phyloP scores from a whole-genome alignment of 2,888 invertebrate species.

The Nephrotoma appendiculata region DNA sequence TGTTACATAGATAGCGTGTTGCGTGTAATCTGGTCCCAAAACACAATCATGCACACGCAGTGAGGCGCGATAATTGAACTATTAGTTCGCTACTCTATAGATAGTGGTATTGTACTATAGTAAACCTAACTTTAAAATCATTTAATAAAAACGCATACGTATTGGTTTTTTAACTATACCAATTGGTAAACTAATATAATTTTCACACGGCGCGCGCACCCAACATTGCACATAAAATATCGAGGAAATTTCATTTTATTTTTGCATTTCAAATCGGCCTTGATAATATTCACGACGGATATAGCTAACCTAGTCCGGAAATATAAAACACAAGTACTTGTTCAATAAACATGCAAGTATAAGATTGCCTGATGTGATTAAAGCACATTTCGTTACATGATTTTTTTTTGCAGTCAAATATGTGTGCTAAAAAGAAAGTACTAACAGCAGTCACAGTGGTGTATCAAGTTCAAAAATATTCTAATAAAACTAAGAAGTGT shows the following conservation, averaged over 20 bases:
- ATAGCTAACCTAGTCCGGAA: background rate
- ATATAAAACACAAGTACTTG: background rate
- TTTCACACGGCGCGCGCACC: background rate
- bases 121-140: background rate
- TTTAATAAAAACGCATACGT: background rate
- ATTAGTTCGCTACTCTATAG: background rate
- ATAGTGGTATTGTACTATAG: background rate
- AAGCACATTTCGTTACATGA: background rate
- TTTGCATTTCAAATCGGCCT: background rate
- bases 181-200: background rate
- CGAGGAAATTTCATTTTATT: background rate
- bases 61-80: background rate
- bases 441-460: background rate
- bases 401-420: background rate
- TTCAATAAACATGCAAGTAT: background rate
- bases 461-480: background rate
- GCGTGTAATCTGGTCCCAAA: background rate
- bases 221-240: background rate
- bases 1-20: background rate
- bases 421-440: background rate
- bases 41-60: background rate
- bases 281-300: background rate
- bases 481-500: background rate
- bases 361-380: background rate
- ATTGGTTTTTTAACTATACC: background rate